phyloP scores from a whole-genome alignment of 2,797 vertebrate species.

The Dermochelys coriacea region DNA sequence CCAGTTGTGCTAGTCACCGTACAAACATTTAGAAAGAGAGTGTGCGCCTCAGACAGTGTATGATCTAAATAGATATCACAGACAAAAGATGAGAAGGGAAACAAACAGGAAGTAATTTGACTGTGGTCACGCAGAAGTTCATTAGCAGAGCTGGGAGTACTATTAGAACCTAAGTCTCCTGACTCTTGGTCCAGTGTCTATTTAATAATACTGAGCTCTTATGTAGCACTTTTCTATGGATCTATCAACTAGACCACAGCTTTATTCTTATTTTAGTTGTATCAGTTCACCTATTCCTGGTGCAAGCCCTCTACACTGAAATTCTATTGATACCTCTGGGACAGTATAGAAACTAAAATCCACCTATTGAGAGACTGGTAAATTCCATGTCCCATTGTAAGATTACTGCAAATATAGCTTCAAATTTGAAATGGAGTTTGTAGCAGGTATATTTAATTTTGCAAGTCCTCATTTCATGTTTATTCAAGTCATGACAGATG shows the following conservation, averaged over 20 bases:
- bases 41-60: neutral
- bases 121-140: neutral
- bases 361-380: neutral
- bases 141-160: neutral
- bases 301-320: neutral
- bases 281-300: accelerated
- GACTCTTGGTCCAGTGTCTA: neutral
- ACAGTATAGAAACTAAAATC: conserved; percentile 21
- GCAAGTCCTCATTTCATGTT: conserved; percentile 61
- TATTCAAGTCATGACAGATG: conserved; percentile 66
- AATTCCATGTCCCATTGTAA: neutral
- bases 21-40: neutral
- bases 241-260: neutral
- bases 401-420: conserved; percentile 38
- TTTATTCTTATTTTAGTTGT: neutral
- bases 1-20: neutral
- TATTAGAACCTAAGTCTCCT: neutral
- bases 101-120: neutral
- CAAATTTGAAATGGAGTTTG: conserved; percentile 45
- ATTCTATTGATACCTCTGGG: neutral
- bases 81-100: neutral
- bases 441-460: conserved; percentile 72
- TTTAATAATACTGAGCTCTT: neutral
- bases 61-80: neutral
- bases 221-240: neutral